These are phyloP conservation scores for Panopea generosa DNA, from an alignment of 2,888 invertebrate genomes.

Conservation along the genomic window DNA sequence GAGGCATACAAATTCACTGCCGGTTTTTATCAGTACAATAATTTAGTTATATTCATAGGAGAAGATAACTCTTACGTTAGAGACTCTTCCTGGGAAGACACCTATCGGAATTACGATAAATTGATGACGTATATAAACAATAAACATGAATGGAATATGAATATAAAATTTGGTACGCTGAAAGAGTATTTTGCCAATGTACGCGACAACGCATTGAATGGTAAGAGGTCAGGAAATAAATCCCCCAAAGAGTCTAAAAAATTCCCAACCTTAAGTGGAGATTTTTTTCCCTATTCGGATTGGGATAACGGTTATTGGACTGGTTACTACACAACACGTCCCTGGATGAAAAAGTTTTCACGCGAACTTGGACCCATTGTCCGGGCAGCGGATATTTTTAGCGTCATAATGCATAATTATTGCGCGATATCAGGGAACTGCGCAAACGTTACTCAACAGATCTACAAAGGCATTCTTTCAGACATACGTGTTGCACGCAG, in stretches of 20 bases:
- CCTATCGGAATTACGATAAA: constrained; percentile 95
- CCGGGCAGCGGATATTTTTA: constrained; percentile 81
- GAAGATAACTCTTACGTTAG: constrained; percentile 98
- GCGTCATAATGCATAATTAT: constrained; percentile 70
- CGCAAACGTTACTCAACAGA: not conserved
- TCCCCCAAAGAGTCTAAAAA: not conserved
- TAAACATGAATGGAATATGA: constrained; percentile 88
- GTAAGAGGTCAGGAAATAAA: not conserved
- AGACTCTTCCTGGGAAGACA: constrained; percentile 96
- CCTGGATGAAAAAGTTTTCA: constrained; percentile 89
- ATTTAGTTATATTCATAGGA: constrained; percentile 96
- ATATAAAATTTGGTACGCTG: constrained; percentile 91
- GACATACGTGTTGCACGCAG: constrained; percentile 84
- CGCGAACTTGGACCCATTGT: constrained; percentile 86
- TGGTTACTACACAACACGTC: constrained; percentile 95
- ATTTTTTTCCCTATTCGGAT: constrained; percentile 98
- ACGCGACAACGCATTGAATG: constrained; percentile 51
- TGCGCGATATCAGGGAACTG: constrained; percentile 11
- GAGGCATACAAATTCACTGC: constrained; percentile 96
- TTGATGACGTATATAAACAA: constrained; percentile 95
- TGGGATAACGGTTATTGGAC: constrained; percentile 96
- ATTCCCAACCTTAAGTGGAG: constrained; percentile 93
- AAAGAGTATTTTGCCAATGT: constrained; percentile 94
- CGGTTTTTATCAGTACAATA: constrained; percentile 95
- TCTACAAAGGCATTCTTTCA: constrained; percentile 16